Conservation (phyloP, 2,797 vertebrate species). For the Pangasius larnaudii region DNA sequence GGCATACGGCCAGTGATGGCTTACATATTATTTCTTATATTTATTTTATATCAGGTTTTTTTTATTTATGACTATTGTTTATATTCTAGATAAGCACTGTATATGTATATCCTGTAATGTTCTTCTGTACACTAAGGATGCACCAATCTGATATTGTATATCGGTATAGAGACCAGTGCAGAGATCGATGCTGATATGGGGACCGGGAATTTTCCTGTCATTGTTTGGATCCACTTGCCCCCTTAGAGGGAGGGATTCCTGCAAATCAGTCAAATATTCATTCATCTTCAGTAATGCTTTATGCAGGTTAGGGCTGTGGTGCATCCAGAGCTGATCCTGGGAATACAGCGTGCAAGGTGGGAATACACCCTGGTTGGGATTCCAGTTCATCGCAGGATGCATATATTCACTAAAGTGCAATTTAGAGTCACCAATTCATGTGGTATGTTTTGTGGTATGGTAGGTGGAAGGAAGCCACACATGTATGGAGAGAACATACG, state of each 20-base stretch:
- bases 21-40: neutral
- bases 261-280: neutral
- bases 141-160: neutral
- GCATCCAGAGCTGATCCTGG: neutral
- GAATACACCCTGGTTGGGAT: neutral
- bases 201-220: neutral
- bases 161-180: neutral
- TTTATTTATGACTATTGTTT: neutral
- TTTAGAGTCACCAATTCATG: neutral
- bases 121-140: neutral
- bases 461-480: neutral
- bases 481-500: neutral
- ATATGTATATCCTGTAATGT: neutral
- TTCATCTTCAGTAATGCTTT: neutral
- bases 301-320: neutral
- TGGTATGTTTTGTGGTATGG: neutral
- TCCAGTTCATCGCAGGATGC: neutral
- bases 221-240: neutral
- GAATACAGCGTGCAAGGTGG: neutral
- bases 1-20: neutral
- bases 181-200: neutral
- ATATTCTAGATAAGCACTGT: neutral
- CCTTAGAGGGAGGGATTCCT: neutral
- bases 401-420: neutral
- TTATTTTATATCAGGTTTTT: neutral